Conservation (phyloP, 1,140 invertebrate genomes). For the Manduca sexta region DNA sequence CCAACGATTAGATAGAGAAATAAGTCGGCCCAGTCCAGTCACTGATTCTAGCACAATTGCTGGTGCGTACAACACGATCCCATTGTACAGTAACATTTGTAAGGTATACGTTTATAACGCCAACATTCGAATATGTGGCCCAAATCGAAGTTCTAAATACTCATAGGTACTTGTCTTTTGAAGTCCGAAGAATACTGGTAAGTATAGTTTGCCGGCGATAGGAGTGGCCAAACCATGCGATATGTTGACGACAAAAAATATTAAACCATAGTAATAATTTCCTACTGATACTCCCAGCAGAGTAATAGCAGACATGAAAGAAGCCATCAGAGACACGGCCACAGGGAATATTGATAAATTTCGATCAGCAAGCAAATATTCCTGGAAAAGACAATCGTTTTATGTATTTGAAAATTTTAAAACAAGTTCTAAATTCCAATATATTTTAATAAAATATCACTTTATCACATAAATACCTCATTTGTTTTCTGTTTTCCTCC, state of each 20-base stretch:
- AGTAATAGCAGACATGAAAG: constrained; percentile 96
- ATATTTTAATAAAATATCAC: not conserved
- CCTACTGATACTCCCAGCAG: constrained; percentile 90
- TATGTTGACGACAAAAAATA: constrained; percentile 89
- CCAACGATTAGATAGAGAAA: constrained; percentile 89
- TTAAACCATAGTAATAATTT: constrained; percentile 88
- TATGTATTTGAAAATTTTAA: not conserved
- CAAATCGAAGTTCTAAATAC: constrained; percentile 91
- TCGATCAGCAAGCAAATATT: constrained; percentile 87
- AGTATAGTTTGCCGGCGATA: constrained; percentile 84
- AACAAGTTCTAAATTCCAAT: not conserved
- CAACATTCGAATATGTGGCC: constrained; percentile 76
- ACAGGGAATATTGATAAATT: constrained; percentile 87
- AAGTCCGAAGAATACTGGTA: constrained; percentile 92
- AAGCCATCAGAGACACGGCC: constrained; percentile 91
- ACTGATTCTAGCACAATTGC: constrained; percentile 92
- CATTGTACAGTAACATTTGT: constrained; percentile 93
- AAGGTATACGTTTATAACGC: constrained; percentile 87
- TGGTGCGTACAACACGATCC: constrained; percentile 94
- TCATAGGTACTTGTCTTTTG: constrained; percentile 92
- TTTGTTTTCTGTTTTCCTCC: constrained; percentile 91
- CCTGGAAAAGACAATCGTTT: constrained; percentile 69
- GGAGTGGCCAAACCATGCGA: constrained; percentile 88
- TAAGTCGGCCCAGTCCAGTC: constrained; percentile 81
- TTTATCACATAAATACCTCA: constrained; percentile 70